Evolutionary conservation across 2,113 vertebrate genomes (phyloP).

Genomic region (Sebastes fasciatus): DNA sequence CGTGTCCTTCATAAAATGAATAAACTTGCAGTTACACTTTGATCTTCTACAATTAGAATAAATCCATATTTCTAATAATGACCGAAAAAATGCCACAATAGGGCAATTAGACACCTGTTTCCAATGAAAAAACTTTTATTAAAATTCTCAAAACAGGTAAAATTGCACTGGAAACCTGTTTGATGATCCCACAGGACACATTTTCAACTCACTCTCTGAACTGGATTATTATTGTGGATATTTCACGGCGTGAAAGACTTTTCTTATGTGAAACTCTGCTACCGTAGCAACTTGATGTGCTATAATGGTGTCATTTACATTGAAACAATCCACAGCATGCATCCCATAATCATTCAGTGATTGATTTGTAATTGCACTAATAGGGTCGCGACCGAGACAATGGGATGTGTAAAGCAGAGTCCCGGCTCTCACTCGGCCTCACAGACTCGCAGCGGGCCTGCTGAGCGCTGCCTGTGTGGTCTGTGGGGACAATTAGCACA

Average conservation of each 20-base stretch:
- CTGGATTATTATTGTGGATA: background rate
- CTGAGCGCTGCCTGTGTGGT: constrained; percentile 82
- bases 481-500: constrained; percentile 83
- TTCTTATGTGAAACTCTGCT: background rate
- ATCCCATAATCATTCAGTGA: constrained; percentile 73
- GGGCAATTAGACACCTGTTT: background rate
- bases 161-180: background rate
- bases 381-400: constrained; percentile 76
- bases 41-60: too few species aligned
- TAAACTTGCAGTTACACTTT: too few species aligned
- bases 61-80: too few species aligned
- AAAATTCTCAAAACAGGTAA: background rate
- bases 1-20: too few species aligned
- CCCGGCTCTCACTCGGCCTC: constrained; percentile 53
- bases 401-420: constrained; percentile 65
- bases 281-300: background rate
- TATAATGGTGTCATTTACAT: constrained; percentile 51
- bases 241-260: background rate
- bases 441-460: constrained; percentile 58
- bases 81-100: background rate
- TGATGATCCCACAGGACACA: background rate
- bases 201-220: background rate
- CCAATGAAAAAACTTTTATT: background rate
- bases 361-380: constrained; percentile 80
- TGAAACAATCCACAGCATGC: constrained; percentile 64